phyloP scores from a whole-genome alignment of 2,888 invertebrate genomes.

The Hyposoter dolosus region DNA sequence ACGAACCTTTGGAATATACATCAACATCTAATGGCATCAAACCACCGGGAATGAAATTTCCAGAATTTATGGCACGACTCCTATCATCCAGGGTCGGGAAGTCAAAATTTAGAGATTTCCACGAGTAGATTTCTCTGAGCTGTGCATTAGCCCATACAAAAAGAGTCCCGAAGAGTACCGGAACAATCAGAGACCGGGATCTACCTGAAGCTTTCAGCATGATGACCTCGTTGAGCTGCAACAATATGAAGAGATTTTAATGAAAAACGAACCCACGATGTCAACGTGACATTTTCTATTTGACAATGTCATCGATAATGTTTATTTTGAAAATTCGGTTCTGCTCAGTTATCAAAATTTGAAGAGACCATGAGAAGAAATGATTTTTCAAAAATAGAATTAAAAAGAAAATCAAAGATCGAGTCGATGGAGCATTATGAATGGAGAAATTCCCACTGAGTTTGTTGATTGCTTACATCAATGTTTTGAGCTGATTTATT shows the following conservation, averaged over 20 bases:
- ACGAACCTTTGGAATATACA: slow-evolving; percentile 87
- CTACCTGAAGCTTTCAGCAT: neutral
- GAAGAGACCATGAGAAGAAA: too few species aligned
- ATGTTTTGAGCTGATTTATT: too few species aligned
- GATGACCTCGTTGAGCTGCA: slow-evolving; percentile 25
- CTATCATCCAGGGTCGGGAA: slow-evolving; percentile 86
- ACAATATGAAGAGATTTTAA: neutral
- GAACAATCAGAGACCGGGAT: slow-evolving; percentile 20
- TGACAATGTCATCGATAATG: too few species aligned
- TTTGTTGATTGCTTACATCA: too few species aligned
- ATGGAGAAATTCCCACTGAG: too few species aligned
- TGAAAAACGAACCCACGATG: too few species aligned
- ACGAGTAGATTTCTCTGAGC: slow-evolving; percentile 86
- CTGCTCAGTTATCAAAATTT: too few species aligned
- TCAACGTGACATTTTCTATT: too few species aligned
- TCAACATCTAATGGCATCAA: slow-evolving; percentile 90
- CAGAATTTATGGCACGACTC: slow-evolving; percentile 84
- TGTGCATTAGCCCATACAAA: slow-evolving; percentile 28
- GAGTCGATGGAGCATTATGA: too few species aligned
- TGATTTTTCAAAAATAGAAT: too few species aligned
- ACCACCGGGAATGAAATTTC: slow-evolving; percentile 87
- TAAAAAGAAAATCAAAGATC: too few species aligned
- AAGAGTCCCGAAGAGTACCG: slow-evolving; percentile 30
- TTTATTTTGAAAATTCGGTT: too few species aligned
- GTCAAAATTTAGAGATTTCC: slow-evolving; percentile 89